Base-by-base conservation (phyloP, 2,888 invertebrate genomes). In the Horisme vitalbata region DNA sequence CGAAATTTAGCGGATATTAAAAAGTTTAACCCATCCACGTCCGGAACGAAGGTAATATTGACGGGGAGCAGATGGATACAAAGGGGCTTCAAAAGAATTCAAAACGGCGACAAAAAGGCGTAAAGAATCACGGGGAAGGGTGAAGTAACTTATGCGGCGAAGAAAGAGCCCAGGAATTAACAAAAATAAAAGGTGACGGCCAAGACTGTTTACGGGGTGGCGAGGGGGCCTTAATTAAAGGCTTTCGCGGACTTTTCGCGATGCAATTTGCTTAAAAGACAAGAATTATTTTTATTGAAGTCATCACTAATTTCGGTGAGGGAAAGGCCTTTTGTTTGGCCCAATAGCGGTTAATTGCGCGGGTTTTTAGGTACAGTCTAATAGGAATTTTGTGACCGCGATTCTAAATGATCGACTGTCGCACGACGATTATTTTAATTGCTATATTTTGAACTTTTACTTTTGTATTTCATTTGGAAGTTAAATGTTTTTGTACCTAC, bases 231-330 rank as follows among this genome's bases (percentile, higher is more conserved):
- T 88, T 87, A 89, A 87, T 89, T 87, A 89, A 89, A 87, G 89
- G 86, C 87, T 89, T 86, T 55, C 34, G 56, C 73, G 86, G 87
- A 87, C 88, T 83, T 84, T 87, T 85, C 84, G 83, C 86, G 85
- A 87, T 87, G 89, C 89, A 89, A 89, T 89, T 89, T 89, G 87
- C 83, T 68, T 88, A 87, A 88, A 89, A 88, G 89, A 89, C 88
- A 87, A 86, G 89, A 89, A 89, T 89, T 89, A 89, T 89, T 89
- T 89, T 89, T 89, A 89, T 89, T 89, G 89, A 88, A 89, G 89
- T 87, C 89, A 89, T 89, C 89, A 88, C 88, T 89, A 89, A 89
- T 89, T 89, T 88, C 74, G 65, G 62, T 69, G 75, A 76, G 79
- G 79, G 78, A 72, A 74, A 50, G 36, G 73, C 75, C 83, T 69